phyloP scores from a whole-genome alignment of 2,797 vertebrate species.

The Bryconaethiops microstoma region DNA sequence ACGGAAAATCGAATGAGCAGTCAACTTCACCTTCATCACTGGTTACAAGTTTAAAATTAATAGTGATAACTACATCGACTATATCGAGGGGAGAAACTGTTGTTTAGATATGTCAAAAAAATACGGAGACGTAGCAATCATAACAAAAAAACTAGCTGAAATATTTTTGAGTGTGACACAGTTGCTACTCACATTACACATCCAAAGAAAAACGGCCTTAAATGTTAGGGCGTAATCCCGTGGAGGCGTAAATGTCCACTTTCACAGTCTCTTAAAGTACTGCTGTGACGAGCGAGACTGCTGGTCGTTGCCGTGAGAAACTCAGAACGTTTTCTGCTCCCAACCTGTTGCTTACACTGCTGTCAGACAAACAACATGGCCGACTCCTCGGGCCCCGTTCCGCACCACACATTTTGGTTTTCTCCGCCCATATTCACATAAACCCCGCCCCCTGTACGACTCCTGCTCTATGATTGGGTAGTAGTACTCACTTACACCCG shows the following conservation, averaged over 20 bases:
- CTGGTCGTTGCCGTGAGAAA: not conserved
- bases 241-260: not conserved
- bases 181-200: not conserved
- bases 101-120: not conserved
- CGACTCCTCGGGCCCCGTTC: constrained; percentile 16
- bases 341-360: constrained; percentile 62
- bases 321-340: not conserved
- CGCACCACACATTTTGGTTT: too few species aligned
- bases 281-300: not conserved
- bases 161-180: not conserved
- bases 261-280: not conserved
- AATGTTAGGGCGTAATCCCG: not conserved
- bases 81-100: not conserved
- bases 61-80: not conserved
- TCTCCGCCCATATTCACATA: not conserved
- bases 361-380: constrained; percentile 63
- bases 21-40: not conserved
- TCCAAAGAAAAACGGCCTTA: not conserved
- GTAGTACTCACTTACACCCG: not conserved
- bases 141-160: too few species aligned
- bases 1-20: not conserved
- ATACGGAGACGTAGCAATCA: too few species aligned
- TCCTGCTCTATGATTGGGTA: not conserved
- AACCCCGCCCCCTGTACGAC: not conserved
- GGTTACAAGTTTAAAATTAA: not conserved